Base-by-base conservation (phyloP, 2,113 vertebrate species). In the Spheniscus mendiculus region DNA sequence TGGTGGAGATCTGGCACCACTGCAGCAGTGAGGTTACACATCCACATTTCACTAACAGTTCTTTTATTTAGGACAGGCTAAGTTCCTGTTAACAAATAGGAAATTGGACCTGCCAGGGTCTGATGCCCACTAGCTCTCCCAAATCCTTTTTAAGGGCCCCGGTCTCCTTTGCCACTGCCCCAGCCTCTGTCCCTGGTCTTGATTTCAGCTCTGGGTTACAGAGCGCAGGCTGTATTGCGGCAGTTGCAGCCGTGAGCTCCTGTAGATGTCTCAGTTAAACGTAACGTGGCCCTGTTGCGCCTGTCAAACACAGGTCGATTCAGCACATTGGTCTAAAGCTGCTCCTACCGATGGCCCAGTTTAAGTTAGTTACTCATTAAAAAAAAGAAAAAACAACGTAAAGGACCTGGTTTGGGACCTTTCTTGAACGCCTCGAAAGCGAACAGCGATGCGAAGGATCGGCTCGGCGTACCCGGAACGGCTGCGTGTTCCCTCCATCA, bases 161-260 rank as follows among this genome's bases (percentile, higher is more conserved):
- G 0, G 7, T 49, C 32, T 58, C 27, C 40, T 87, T 70, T 70
- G 72, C 53, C 53, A 23, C 49, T 27, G 61, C 36, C 17, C 18
- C 0, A 0, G 34, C 16, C 32, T 25, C 44, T 77, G 20, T 25
- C 0, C 0, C 30, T 49, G 16, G 12, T 11, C 18, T 30, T 32
- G 29, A 3, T 61, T 52, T 62, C 27, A 49, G 44, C 25, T 7
- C 11, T 11, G 61, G n/a, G 25, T 40, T 49, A 14, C 38, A 55
- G 70, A 40, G 0, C 3, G 1, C 29, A 63, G 72, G 38, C 10
- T 36, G 53, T 2, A 6, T 6, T 9, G 34, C 70, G 25, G 70
- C 36, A n/a, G 45, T 14, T 61, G 40, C 40, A 18, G 63, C 3
- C 15, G 22, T 9, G 65, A 92, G 45, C 18, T 81, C 81, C 67